Evolutionary conservation across 2,797 vertebrate species (phyloP), one percentile per base, ranked within the genome.

Genomic region (Falco columbarius): DNA sequence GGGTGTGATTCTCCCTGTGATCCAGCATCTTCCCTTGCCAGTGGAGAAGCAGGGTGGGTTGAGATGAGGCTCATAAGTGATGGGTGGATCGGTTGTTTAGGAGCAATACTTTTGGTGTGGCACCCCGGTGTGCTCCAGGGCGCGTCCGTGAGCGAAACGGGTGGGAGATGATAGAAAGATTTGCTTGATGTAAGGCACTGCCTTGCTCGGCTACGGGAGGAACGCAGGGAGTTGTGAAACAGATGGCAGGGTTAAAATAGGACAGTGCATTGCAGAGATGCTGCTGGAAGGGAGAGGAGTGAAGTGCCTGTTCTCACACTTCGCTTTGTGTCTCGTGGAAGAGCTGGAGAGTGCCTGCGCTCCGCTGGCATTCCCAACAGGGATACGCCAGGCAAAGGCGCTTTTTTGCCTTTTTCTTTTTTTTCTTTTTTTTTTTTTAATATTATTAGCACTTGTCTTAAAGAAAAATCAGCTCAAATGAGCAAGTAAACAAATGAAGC

Each of bases 181-280:
- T 22, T 4, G 74, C 87, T 76, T 5, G 81, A 7, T 88, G 93
- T 5, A 2, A 10, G 2, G 27, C 36, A 7, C 30, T 51, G 86
- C 84, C 46, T 68, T 27, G 46, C 72, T 81, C 20, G 8, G 75
- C 16, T 58, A 24, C 19, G 7, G 81, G 54, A 83, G 90, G 70
- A 86, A 55, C 1, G 21, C 20, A 6, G 49, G 24, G 82, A 81
- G 82, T 32, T 76, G 92, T 2, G 42, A 76, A 94, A 32, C 97
- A 97, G 96, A 96, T 97, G 97, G 97, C 81, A 77, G 94, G 92
- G 96, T 97, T 96, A 94, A 95, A 97, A 97, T 81, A 94, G 96
- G 96, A 93, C 86, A 54, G 86, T 61, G 86, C 88, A 22, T 59
- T 13, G 23, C 10, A 4, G 80, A 91, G 93, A 52, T 82, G 90